phyloP scores from a whole-genome alignment of 2,113 vertebrate genomes.

The Pavo muticus region DNA sequence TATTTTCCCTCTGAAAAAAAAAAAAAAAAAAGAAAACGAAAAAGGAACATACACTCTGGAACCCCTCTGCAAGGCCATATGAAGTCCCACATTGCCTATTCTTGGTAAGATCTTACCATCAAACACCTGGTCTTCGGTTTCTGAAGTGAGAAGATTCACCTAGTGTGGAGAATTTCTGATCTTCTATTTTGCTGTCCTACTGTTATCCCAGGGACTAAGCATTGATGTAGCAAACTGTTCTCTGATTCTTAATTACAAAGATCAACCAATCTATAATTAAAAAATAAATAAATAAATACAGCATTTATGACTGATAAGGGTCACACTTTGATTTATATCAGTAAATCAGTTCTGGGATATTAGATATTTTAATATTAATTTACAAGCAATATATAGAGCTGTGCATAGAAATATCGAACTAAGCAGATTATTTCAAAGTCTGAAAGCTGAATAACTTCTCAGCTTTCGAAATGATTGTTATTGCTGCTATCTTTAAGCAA shows the following conservation, averaged over 20 bases:
- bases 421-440: slow-evolving; percentile 3
- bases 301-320: not conserved
- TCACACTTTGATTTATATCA: not conserved
- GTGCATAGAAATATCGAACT: not conserved
- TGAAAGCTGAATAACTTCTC: not conserved
- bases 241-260: not conserved
- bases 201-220: not conserved
- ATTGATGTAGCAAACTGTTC: not conserved
- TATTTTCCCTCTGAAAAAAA: too few relatives aligned
- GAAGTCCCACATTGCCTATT: not conserved
- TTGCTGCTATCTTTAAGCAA: not conserved
- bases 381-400: not conserved
- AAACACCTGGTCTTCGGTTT: not conserved
- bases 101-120: not conserved
- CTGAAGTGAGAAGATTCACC: not conserved
- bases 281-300: not conserved
- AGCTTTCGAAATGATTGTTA: not conserved
- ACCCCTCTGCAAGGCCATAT: fast-evolving
- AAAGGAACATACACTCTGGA: not conserved
- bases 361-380: not conserved
- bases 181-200: not conserved
- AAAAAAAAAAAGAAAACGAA: not conserved
- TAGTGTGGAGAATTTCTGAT: not conserved
- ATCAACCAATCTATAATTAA: not conserved
- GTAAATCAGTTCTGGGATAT: not conserved